A percentile compares a stretch with the other conserved stretches of the same genome.
phyloP scores from a whole-genome alignment of 2,797 vertebrate genomes.

The Microctenopoma stevenorrisi region DNA sequence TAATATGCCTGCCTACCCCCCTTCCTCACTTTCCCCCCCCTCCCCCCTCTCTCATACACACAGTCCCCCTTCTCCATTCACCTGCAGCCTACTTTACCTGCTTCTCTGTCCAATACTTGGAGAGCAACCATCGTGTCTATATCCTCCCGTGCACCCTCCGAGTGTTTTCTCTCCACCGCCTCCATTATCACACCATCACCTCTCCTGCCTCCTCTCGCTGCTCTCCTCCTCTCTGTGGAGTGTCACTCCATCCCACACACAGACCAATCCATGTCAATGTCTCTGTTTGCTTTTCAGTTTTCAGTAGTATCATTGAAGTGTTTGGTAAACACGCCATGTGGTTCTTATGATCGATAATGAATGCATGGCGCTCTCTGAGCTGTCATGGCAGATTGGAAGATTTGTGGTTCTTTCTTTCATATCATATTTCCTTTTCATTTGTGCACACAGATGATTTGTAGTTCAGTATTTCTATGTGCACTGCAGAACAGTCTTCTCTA shows the following conservation, averaged over 20 bases:
- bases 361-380: background rate
- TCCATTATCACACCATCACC: slow-evolving; percentile 71
- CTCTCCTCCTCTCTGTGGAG: slow-evolving; percentile 56
- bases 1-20: slow-evolving; percentile 84
- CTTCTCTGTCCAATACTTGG: slow-evolving; percentile 63
- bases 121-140: slow-evolving; percentile 60
- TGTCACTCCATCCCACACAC: slow-evolving; percentile 67
- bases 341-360: slow-evolving; percentile 64
- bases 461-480: background rate
- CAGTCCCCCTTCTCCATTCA: slow-evolving; percentile 47
- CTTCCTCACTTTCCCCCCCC: slow-evolving; percentile 8
- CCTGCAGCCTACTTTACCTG: slow-evolving; percentile 72
- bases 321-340: slow-evolving; percentile 70
- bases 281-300: slow-evolving; percentile 64
- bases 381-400: background rate
- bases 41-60: slow-evolving; percentile 28
- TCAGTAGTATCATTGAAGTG: slow-evolving; percentile 53
- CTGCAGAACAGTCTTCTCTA: background rate
- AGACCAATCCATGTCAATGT: slow-evolving; percentile 55
- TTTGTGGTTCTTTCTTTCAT: too few relatives aligned
- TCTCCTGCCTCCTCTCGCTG: slow-evolving; percentile 45
- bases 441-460: background rate
- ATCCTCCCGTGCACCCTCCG: slow-evolving; percentile 48
- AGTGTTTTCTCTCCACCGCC: slow-evolving; percentile 66
- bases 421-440: slow-evolving; percentile 2